phyloP scores from a whole-genome alignment of 2,113 vertebrate genomes.

The Urocolius indicus region DNA sequence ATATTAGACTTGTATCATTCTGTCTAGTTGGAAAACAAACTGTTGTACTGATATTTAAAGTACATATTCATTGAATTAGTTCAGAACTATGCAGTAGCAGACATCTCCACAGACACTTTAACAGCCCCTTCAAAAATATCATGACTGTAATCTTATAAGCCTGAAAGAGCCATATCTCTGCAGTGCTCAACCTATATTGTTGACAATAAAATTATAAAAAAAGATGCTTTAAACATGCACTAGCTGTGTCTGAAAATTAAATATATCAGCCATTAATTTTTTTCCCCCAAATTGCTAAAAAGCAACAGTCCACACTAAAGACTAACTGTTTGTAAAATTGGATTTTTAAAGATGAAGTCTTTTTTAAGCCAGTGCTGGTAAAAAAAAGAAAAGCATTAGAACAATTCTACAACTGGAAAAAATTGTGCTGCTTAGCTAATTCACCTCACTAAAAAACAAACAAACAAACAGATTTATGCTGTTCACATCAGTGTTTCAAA shows the following conservation, averaged over 20 bases:
- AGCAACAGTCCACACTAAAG: slow-evolving; percentile 75
- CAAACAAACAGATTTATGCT: slow-evolving; percentile 32
- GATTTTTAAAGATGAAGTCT: slow-evolving; percentile 73
- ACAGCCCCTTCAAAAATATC: slow-evolving; percentile 29
- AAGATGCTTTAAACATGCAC: slow-evolving; percentile 8
- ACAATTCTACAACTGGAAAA: slow-evolving; percentile 31
- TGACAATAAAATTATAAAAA: slow-evolving; percentile 37
- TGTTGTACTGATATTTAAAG: neutral
- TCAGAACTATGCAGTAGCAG: slow-evolving; percentile 7
- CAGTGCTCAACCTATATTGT: neutral
- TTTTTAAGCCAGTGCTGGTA: slow-evolving; percentile 23
- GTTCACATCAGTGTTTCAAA: slow-evolving; percentile 22
- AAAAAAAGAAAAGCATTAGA: slow-evolving; percentile 5
- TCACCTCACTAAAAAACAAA: neutral
- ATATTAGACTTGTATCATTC: neutral
- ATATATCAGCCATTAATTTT: slow-evolving; percentile 69
- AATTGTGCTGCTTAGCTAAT: slow-evolving; percentile 1
- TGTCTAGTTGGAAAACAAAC: neutral
- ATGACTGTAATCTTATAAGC: neutral
- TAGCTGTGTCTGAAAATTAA: slow-evolving; percentile 39
- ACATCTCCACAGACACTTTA: neutral
- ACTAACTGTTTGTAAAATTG: slow-evolving; percentile 78
- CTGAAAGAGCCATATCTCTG: neutral
- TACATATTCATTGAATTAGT: neutral
- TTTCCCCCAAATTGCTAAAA: slow-evolving; percentile 71